Evolutionary conservation across 2,888 invertebrate species (phyloP).

Genomic region (Allacma fusca): DNA sequence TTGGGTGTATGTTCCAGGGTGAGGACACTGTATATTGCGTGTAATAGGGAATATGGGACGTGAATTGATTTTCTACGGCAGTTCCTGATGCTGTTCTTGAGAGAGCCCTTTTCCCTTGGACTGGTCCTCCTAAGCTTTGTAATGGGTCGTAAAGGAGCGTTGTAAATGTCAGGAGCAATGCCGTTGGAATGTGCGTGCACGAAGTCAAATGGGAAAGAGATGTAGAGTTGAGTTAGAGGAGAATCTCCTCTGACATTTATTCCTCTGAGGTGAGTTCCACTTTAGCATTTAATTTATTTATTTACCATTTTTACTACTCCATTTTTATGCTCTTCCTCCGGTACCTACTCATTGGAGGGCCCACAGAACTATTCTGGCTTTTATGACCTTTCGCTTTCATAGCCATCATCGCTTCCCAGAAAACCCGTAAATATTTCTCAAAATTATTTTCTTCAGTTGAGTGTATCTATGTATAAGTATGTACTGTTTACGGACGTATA

Average conservation of each 20-base stretch:
- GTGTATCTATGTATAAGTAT: no score
- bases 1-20: no score
- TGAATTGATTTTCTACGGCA: not conserved
- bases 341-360: no score
- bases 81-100: not conserved
- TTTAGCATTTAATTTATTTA: constrained; percentile 26
- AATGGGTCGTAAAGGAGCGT: not conserved
- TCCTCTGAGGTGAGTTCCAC: constrained; percentile 12
- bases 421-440: no score
- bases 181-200: not conserved
- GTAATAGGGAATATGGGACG: not conserved
- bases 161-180: constrained; percentile 17
- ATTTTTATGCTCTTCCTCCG: not conserved
- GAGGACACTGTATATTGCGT: no score
- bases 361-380: no score
- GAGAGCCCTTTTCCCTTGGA: no score
- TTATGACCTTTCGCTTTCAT: no score
- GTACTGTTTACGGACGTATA: no score
- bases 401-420: no score
- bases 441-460: no score
- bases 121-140: no score
- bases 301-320: constrained; percentile 19
- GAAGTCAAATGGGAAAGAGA: constrained; percentile 2
- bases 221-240: not conserved
- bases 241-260: constrained; percentile 7